A percentile compares a stretch with the other conserved stretches of the same genome.
phyloP scores from a whole-genome alignment of 1,140 invertebrate genomes.

The Drosophila neocordata region DNA sequence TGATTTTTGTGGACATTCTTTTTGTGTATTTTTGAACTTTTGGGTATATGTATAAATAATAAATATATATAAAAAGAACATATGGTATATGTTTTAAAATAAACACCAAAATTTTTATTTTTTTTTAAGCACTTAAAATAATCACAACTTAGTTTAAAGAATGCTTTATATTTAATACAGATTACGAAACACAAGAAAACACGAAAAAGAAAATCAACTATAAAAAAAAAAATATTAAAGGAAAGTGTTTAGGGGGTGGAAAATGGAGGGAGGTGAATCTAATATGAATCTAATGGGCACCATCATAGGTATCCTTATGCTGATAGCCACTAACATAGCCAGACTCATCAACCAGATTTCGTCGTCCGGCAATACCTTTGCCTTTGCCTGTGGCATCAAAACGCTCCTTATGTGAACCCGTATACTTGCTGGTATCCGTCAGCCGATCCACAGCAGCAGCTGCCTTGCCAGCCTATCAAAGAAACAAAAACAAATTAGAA shows the following conservation, averaged over 20 bases:
- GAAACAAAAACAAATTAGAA: neutral
- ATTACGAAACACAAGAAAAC: constrained; percentile 48
- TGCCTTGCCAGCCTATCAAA: constrained; percentile 85
- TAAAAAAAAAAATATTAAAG: constrained; percentile 14
- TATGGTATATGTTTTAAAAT: constrained; percentile 35
- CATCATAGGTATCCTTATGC: constrained; percentile 90
- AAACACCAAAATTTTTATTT: constrained; percentile 34
- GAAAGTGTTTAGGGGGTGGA: constrained; percentile 4
- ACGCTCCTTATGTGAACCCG: constrained; percentile 94
- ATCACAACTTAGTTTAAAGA: constrained; percentile 71
- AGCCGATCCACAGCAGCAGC: constrained; percentile 92
- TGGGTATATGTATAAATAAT: constrained; percentile 26
- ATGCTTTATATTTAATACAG: constrained; percentile 50
- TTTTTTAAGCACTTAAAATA: constrained; percentile 71
- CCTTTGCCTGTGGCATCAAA: constrained; percentile 94
- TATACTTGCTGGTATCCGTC: constrained; percentile 95
- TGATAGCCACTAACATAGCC: constrained; percentile 96
- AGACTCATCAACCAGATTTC: constrained; percentile 89
- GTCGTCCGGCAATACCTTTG: constrained; percentile 93
- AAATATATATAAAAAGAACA: constrained; percentile 37
- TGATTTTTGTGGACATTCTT: constrained; percentile 16
- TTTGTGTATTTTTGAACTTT: constrained; percentile 46
- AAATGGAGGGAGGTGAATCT: neutral
- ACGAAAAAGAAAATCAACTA: constrained; percentile 43
- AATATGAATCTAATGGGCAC: constrained; percentile 83